A percentile compares a stretch with the other conserved stretches of the same genome.
Conservation (phyloP, 2,888 invertebrate species). For the Coelogynopora nodosa region DNA sequence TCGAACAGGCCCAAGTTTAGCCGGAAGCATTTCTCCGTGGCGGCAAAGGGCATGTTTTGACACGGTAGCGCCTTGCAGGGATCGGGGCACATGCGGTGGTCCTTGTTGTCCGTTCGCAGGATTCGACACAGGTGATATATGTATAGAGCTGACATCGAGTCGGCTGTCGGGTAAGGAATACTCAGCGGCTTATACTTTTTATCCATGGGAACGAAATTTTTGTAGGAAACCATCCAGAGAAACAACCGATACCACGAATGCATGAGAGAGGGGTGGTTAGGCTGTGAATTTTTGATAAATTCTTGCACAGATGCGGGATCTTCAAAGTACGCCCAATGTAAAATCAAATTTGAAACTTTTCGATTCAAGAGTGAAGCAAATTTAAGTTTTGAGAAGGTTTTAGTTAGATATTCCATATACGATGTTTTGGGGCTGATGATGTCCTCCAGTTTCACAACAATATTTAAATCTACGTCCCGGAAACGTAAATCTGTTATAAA, state of each 20-base stretch:
- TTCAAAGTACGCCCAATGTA: background rate
- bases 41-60: conserved; percentile 20
- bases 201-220: background rate
- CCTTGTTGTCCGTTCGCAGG: background rate
- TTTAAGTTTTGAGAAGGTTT: background rate
- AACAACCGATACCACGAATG: conserved; percentile 8
- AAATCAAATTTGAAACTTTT: conserved; percentile 6
- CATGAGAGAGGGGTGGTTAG: background rate
- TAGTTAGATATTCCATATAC: background rate
- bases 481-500: conserved; percentile 1
- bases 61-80: conserved; percentile 36
- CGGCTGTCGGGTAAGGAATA: background rate
- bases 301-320: background rate
- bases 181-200: background rate
- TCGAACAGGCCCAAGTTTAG: conserved; percentile 20
- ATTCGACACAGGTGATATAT: conserved; percentile 15
- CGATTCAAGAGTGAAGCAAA: background rate
- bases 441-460: background rate
- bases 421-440: background rate
- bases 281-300: background rate
- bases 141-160: conserved; percentile 7
- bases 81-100: conserved; percentile 23
- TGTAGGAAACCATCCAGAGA: conserved; percentile 19
- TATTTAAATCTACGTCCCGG: background rate
- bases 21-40: conserved; percentile 25